phyloP scores from a whole-genome alignment of 2,888 invertebrate species.

The Orthosia cruda region DNA sequence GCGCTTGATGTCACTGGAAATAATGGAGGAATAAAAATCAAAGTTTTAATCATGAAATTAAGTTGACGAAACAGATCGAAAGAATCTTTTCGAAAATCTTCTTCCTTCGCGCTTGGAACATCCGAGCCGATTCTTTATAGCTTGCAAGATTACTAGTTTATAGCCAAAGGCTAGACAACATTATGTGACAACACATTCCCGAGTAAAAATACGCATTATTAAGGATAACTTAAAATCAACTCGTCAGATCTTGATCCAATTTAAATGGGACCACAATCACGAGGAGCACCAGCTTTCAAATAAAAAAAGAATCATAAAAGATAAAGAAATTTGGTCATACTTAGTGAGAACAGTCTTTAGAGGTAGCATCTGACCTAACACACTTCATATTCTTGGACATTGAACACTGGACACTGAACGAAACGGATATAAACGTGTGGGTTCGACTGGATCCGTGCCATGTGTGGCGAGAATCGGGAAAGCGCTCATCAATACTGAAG shows the following conservation, averaged over 20 bases:
- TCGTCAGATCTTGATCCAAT: no score
- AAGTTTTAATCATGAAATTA: not conserved
- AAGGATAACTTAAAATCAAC: no score
- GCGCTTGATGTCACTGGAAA: not conserved
- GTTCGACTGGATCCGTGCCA: conserved; percentile 36
- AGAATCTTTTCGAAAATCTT: conserved; percentile 2
- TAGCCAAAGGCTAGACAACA: not conserved
- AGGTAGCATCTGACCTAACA: conserved; percentile 28
- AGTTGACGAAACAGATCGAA: not conserved
- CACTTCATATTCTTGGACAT: conserved; percentile 28
- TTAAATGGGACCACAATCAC: no score
- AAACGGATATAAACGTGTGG: conserved; percentile 41
- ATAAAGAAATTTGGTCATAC: not conserved
- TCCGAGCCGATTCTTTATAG: not conserved
- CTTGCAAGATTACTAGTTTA: conserved; percentile 3
- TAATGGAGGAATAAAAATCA: not conserved
- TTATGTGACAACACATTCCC: not conserved
- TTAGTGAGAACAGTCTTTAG: conserved; percentile 3
- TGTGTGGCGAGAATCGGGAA: conserved; percentile 11
- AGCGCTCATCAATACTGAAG: conserved; percentile 15
- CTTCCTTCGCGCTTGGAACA: not conserved
- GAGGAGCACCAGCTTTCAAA: no score
- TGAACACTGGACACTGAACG: no score
- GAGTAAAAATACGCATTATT: not conserved
- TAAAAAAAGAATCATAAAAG: not conserved